phyloP scores from a whole-genome alignment of 53 echinoderm and acorn worm species.

The Patiria pectinifera region DNA sequence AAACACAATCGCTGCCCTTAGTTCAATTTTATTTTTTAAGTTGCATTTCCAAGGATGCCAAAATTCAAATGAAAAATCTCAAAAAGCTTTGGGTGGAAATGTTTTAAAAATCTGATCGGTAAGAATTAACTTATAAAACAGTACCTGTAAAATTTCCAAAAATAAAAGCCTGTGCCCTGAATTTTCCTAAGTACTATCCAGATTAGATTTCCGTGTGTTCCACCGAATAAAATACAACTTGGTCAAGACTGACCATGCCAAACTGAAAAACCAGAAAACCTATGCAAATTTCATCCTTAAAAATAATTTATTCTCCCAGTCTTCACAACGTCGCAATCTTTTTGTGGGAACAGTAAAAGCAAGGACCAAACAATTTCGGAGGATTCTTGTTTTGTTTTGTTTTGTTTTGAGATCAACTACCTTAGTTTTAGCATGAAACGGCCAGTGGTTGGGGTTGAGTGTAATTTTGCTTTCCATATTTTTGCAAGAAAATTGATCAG shows the following conservation, averaged over 20 bases:
- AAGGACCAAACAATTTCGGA: too few species aligned
- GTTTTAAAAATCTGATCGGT: not conserved
- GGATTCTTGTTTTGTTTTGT: too few species aligned
- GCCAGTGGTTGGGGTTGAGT: not conserved
- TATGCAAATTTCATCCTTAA: not conserved
- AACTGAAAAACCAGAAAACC: not conserved
- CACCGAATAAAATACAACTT: too few species aligned
- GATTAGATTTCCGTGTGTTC: not conserved
- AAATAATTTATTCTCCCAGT: not conserved
- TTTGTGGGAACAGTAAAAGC: not conserved
- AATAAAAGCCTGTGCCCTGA: not conserved
- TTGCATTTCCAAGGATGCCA: not conserved
- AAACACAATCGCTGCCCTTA: not conserved
- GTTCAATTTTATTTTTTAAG: not conserved
- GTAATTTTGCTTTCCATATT: not conserved
- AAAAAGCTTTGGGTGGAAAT: not conserved
- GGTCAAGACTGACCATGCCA: not conserved
- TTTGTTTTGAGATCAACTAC: not conserved
- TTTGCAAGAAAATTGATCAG: not conserved
- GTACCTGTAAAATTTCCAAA: constrained; percentile 20
- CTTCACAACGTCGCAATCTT: not conserved
- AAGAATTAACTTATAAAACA: constrained; percentile 26
- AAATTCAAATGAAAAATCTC: not conserved
- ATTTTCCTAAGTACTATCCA: not conserved
- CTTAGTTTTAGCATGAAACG: not conserved